These are phyloP conservation scores for Simalia tracyae DNA, from an alignment of 2,797 vertebrate genomes.

Conservation along the genomic window DNA sequence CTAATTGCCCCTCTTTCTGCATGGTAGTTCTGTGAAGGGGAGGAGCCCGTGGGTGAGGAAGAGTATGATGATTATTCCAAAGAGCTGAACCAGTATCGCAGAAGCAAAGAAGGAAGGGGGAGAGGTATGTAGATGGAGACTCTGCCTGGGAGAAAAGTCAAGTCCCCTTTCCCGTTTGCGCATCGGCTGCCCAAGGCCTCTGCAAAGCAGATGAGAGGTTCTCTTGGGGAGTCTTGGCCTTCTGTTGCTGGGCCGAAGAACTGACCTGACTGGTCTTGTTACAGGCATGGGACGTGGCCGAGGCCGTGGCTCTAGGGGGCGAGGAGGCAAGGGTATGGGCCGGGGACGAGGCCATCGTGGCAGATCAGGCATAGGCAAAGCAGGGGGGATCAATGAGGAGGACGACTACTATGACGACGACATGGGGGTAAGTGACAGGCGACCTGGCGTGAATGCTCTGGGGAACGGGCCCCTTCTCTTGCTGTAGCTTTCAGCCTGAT, in stretches of 20 bases:
- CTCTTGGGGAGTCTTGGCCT: background rate
- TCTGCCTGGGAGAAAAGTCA: rapidly evolving
- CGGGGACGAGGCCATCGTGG: constrained; percentile 72
- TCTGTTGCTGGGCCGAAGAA: background rate
- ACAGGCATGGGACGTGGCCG: constrained; percentile 77
- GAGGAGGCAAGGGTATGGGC: constrained; percentile 73
- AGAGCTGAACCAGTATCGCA: constrained; percentile 87
- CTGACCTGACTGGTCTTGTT: background rate
- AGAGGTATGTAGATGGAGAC: constrained; percentile 67
- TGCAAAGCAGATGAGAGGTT: background rate
- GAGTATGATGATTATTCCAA: constrained; percentile 92
- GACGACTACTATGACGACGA: constrained; percentile 91
- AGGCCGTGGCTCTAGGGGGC: constrained; percentile 72
- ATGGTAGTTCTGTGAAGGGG: constrained; percentile 80
- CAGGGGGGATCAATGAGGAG: constrained; percentile 81
- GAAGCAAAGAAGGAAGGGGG: constrained; percentile 80
- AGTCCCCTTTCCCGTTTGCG: background rate
- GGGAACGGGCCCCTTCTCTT: background rate
- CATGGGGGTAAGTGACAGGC: constrained; percentile 78
- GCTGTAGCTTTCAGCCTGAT: background rate
- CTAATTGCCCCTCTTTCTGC: background rate
- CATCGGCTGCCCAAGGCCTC: background rate
- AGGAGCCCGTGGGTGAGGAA: constrained; percentile 84
- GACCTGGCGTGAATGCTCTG: background rate
- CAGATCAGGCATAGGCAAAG: constrained; percentile 71